Evolutionary conservation across 2,797 vertebrate species (phyloP).

Genomic region (Philypnodon macrostomus): DNA sequence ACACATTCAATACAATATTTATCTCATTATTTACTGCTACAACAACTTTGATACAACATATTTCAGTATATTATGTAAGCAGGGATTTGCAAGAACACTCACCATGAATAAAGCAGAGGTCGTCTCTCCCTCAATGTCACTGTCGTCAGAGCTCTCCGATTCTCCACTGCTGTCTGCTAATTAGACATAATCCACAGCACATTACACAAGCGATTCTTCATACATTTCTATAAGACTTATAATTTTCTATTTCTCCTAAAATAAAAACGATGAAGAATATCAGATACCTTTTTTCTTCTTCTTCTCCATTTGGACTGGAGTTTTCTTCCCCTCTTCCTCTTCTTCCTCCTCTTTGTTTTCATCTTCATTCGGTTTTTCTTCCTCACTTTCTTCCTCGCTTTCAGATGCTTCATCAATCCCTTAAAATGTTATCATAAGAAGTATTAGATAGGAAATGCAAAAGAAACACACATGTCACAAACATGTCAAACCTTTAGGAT

Average conservation of each 20-base stretch:
- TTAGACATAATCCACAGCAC: conserved; percentile 11
- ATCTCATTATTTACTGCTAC: too few species aligned
- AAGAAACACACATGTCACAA: neutral
- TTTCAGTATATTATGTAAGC: too few species aligned
- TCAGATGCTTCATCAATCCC: conserved; percentile 86
- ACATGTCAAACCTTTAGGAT: conserved; percentile 77
- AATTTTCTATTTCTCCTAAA: too few species aligned
- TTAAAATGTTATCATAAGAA: conserved; percentile 34
- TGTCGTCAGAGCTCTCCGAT: conserved; percentile 88
- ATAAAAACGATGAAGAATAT: too few species aligned
- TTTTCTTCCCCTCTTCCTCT: conserved; percentile 87
- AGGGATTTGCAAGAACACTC: conserved; percentile 26
- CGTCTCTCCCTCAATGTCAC: conserved; percentile 88
- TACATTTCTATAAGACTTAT: too few species aligned
- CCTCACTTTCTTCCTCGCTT: conserved; percentile 90
- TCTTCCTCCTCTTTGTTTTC: conserved; percentile 82
- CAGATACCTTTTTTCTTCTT: conserved; percentile 86
- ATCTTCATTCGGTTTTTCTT: conserved; percentile 86
- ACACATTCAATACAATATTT: neutral
- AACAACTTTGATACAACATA: too few species aligned
- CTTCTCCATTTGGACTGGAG: conserved; percentile 79
- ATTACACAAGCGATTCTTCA: too few species aligned
- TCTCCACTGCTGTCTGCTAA: conserved; percentile 88
- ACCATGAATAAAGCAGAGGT: conserved; percentile 90
- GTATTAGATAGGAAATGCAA: neutral